Conservation (phyloP, 35 echinoderm and acorn worm genomes). For the Apostichopus japonicus region DNA sequence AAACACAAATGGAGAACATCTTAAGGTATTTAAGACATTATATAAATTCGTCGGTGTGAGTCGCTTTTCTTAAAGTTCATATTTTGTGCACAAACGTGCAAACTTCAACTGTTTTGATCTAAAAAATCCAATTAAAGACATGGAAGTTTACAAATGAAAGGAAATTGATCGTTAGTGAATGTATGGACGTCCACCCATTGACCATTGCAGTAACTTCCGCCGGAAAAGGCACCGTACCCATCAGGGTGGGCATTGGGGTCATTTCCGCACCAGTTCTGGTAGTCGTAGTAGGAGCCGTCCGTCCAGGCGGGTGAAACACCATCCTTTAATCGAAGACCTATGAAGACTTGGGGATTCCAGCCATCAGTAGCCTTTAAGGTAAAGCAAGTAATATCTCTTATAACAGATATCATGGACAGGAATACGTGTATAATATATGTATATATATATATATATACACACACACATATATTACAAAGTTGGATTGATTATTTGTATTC, state of each 20-base stretch:
- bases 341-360: neutral
- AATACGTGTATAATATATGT: slow-evolving; percentile 2
- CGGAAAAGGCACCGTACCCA: neutral
- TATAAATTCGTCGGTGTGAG: too few relatives aligned
- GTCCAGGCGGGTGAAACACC: neutral
- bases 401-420: neutral
- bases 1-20: too few relatives aligned
- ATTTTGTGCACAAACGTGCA: too few relatives aligned
- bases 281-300: neutral
- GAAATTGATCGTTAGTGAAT: neutral
- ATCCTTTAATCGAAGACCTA: neutral
- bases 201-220: neutral
- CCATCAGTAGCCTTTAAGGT: neutral
- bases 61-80: too few relatives aligned
- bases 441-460: slow-evolving; percentile 26
- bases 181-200: neutral
- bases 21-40: too few relatives aligned
- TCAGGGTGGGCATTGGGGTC: neutral
- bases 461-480: neutral
- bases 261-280: neutral
- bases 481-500: neutral
- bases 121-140: neutral
- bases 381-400: neutral
- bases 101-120: too few relatives aligned
- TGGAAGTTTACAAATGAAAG: neutral